A percentile compares a stretch with the other conserved stretches of the same genome.
phyloP scores from a whole-genome alignment of 2,888 invertebrate species.

The Pseudeuparius sepicola region DNA sequence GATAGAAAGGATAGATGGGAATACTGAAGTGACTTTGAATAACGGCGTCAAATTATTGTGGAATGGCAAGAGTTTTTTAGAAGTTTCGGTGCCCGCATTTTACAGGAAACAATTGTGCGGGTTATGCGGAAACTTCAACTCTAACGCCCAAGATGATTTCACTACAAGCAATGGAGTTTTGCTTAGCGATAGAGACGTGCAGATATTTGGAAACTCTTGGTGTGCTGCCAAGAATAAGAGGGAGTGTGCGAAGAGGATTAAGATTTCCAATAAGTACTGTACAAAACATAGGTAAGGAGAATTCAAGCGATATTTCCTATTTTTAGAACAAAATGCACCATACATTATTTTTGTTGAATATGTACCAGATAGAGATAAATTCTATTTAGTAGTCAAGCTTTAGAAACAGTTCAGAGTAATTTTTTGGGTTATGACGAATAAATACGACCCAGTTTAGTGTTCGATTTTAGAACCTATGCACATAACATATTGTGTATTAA shows the following conservation, averaged over 20 bases:
- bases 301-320: too few species aligned
- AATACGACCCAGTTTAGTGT: too few species aligned
- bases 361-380: too few species aligned
- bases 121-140: slow-evolving; percentile 91
- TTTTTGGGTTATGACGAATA: too few species aligned
- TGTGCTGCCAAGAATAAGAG: slow-evolving; percentile 55
- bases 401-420: too few species aligned
- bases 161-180: slow-evolving; percentile 54
- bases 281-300: too few species aligned
- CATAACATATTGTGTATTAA: too few species aligned
- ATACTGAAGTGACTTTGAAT: slow-evolving; percentile 55
- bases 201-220: slow-evolving; percentile 84
- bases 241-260: slow-evolving; percentile 26
- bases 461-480: too few species aligned
- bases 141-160: slow-evolving; percentile 76
- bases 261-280: slow-evolving; percentile 13
- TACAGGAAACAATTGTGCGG: slow-evolving; percentile 78
- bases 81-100: slow-evolving; percentile 65
- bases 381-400: too few species aligned
- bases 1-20: slow-evolving; percentile 56
- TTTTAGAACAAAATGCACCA: too few species aligned
- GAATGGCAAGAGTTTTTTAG: slow-evolving; percentile 89
- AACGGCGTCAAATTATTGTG: slow-evolving; percentile 79
- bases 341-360: too few species aligned
- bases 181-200: slow-evolving; percentile 51